phyloP scores from a whole-genome alignment of 35 echinoderm and acorn worm species.

The Holothuria glaberrima region DNA sequence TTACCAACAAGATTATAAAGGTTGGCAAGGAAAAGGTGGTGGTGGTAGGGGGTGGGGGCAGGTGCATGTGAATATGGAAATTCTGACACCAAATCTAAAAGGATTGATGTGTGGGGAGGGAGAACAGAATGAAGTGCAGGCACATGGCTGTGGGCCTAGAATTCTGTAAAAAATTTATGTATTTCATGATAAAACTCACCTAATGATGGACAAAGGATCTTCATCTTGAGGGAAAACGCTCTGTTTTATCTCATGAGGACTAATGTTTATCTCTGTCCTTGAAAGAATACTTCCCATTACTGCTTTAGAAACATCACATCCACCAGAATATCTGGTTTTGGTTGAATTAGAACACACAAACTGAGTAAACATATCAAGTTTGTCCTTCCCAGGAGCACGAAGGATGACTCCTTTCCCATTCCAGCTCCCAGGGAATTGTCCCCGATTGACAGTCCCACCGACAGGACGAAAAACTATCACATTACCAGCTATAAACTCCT shows the following conservation, averaged over 20 bases:
- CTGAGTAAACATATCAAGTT: constrained; percentile 2
- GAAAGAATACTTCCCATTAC: constrained; percentile 24
- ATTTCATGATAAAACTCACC: not conserved
- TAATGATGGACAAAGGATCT: constrained; percentile 35
- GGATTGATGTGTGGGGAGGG: too few relatives aligned
- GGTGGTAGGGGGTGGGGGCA: too few relatives aligned
- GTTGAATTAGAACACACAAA: constrained; percentile 26
- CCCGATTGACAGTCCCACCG: not conserved
- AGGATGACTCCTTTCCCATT: constrained; percentile 25
- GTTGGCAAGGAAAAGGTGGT: too few relatives aligned
- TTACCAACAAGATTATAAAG: too few relatives aligned
- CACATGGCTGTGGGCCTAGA: too few relatives aligned
- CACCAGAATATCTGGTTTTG: not conserved
- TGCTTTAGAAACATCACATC: constrained; percentile 23
- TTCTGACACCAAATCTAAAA: too few relatives aligned
- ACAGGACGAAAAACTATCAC: constrained; percentile 6
- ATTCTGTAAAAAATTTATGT: too few relatives aligned
- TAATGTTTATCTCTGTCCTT: not conserved
- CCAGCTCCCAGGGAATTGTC: constrained; percentile 22
- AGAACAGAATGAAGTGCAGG: too few relatives aligned
- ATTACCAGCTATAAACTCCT: constrained; percentile 27
- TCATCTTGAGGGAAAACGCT: constrained; percentile 27
- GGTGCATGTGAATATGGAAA: too few relatives aligned
- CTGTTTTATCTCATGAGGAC: constrained; percentile 41
- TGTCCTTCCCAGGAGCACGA: not conserved